Conservation (phyloP, 2,888 invertebrate genomes). For the Ophion ventricosus region DNA sequence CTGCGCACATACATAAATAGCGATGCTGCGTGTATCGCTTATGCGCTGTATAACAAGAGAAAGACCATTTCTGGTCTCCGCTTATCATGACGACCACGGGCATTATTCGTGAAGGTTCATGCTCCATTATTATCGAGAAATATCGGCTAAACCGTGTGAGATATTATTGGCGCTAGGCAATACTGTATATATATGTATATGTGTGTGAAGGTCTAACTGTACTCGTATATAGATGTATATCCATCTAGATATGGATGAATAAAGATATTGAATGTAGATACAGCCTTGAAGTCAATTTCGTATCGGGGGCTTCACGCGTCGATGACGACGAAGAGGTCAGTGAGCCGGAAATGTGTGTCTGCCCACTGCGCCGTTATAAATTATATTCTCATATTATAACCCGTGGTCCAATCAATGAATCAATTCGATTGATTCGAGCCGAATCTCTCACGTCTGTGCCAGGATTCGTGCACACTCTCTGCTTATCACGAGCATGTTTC, state of each 20-base stretch:
- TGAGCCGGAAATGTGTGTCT: slow-evolving; percentile 54
- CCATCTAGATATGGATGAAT: slow-evolving; percentile 26
- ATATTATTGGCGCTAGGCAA: slow-evolving; percentile 52
- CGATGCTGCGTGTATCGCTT: not conserved
- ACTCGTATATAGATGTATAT: not conserved
- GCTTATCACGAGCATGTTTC: not conserved
- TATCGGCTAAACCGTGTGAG: slow-evolving; percentile 51
- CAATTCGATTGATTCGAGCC: slow-evolving; percentile 42
- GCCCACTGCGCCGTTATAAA: slow-evolving; percentile 47
- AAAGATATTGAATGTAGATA: slow-evolving; percentile 30
- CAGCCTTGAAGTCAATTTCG: slow-evolving; percentile 59
- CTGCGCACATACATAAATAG: not conserved
- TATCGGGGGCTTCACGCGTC: slow-evolving; percentile 64
- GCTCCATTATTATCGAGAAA: slow-evolving; percentile 57
- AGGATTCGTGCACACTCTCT: not conserved
- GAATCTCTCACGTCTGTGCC: slow-evolving; percentile 36
- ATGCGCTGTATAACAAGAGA: slow-evolving; percentile 23
- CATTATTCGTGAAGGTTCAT: slow-evolving; percentile 44
- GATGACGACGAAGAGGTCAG: slow-evolving; percentile 53
- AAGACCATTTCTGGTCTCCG: slow-evolving; percentile 34
- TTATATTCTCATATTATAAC: slow-evolving; percentile 50
- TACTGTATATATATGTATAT: slow-evolving; percentile 1
- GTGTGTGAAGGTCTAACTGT: not conserved
- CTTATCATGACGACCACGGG: slow-evolving; percentile 31
- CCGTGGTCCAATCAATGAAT: slow-evolving; percentile 50